These are phyloP conservation scores for Schizotus pectinicornis DNA, from an alignment of 2,888 invertebrate species.

Conservation along the genomic window DNA sequence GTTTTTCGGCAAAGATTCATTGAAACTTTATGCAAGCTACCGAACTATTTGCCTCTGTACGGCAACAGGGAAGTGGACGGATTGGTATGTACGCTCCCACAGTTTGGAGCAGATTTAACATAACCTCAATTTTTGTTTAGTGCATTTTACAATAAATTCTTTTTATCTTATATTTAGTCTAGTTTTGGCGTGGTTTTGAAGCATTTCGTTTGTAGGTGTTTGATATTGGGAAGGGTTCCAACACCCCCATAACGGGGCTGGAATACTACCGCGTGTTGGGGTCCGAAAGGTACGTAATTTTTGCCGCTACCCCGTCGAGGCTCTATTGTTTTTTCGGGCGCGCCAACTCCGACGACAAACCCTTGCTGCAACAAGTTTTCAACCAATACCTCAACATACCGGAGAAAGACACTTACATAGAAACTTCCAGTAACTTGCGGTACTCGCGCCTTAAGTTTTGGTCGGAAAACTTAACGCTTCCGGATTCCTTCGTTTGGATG, in stretches of 20 bases:
- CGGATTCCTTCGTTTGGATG: constrained; percentile 87
- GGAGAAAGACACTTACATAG: constrained; percentile 71
- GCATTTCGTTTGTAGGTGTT: constrained; percentile 69
- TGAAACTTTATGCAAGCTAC: constrained; percentile 65
- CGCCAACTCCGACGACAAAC: constrained; percentile 77
- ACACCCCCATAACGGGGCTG: constrained; percentile 85
- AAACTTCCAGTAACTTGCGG: constrained; percentile 69
- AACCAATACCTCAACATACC: constrained; percentile 75
- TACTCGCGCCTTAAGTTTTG: constrained; percentile 83
- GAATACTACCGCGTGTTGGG: constrained; percentile 79
- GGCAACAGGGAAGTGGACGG: constrained; percentile 77
- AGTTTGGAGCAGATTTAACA: background rate
- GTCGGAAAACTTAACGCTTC: constrained; percentile 71
- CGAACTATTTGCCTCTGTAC: constrained; percentile 76
- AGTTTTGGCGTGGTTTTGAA: background rate
- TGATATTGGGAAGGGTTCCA: constrained; percentile 80
- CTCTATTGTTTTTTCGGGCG: constrained; percentile 89
- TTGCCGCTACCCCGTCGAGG: constrained; percentile 82
- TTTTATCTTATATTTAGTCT: background rate
- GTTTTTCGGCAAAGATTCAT: background rate
- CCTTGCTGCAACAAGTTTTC: constrained; percentile 80
- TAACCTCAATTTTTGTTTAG: too few relatives aligned
- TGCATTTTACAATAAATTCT: background rate
- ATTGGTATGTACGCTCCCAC: constrained; percentile 63
- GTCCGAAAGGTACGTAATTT: constrained; percentile 78